These are phyloP conservation scores for Salarias fasciatus DNA, from an alignment of 2,797 vertebrate species.

Conservation along the genomic window DNA sequence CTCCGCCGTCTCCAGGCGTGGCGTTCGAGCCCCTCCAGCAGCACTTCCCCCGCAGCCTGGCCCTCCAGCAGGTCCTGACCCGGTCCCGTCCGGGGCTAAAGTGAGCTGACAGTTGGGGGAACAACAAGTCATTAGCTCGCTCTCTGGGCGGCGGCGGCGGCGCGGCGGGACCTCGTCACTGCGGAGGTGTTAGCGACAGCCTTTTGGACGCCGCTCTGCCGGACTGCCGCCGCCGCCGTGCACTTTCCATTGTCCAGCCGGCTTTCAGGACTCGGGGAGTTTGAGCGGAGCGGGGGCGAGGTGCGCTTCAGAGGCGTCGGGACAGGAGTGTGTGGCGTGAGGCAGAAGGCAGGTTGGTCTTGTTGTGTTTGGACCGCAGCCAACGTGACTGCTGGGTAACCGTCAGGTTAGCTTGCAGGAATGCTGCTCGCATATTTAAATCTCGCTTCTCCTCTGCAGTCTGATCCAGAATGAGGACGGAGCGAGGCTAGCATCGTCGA, in stretches of 20 bases:
- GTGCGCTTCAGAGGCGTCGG: neutral
- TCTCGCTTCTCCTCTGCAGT: no score
- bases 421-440: neutral
- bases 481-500: no score
- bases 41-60: no score
- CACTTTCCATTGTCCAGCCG: neutral
- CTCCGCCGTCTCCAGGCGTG: no score
- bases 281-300: constrained; percentile 4
- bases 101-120: constrained; percentile 1
- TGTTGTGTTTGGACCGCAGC: neutral
- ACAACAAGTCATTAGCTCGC: neutral
- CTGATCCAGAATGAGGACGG: no score
- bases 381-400: neutral
- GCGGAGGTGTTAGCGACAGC: neutral
- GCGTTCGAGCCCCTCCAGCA: no score
- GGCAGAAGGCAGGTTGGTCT: neutral
- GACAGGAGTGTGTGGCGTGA: neutral
- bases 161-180: neutral
- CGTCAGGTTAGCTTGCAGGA: neutral
- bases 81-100: no score
- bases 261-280: neutral
- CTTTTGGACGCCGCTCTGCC: constrained; percentile 1
- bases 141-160: neutral
- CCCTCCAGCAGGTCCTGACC: no score
- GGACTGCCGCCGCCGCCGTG: neutral